Percentiles rank a stretch among this genome's conserved stretches.
These are phyloP conservation scores for Periophthalmus magnuspinnatus DNA, from an alignment of 2,797 vertebrate species.

Conservation along the genomic window DNA sequence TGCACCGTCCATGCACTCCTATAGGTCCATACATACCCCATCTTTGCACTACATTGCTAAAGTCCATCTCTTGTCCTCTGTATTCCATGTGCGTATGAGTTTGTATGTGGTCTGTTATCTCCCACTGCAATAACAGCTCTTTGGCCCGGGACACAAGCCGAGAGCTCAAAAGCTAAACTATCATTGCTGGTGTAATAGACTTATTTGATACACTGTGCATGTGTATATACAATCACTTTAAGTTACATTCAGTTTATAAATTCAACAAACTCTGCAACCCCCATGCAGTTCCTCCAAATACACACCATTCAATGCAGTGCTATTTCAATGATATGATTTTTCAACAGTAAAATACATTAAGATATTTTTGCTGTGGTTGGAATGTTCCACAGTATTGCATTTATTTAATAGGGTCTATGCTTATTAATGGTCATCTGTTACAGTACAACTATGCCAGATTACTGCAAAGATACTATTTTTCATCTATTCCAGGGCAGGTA, in stretches of 20 bases:
- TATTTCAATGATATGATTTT: neutral
- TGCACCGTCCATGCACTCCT: neutral
- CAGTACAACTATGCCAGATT: too few species aligned
- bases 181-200: slow-evolving; percentile 38
- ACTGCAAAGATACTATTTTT: too few species aligned
- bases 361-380: too few species aligned
- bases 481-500: too few species aligned
- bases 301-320: neutral
- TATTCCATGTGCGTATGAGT: slow-evolving; percentile 21
- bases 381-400: too few species aligned
- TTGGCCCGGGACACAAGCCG: slow-evolving; percentile 44
- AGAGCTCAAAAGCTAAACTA: slow-evolving; percentile 43
- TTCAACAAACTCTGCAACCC: neutral
- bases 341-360: neutral
- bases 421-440: too few species aligned
- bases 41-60: slow-evolving; percentile 31
- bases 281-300: slow-evolving; percentile 4
- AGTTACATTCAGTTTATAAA: slow-evolving; percentile 35
- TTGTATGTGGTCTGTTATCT: slow-evolving; percentile 37
- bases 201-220: slow-evolving; percentile 17
- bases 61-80: slow-evolving; percentile 15
- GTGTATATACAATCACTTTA: slow-evolving; percentile 10
- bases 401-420: too few species aligned
- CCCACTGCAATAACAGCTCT: slow-evolving; percentile 46
- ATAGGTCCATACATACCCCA: neutral